phyloP scores from a whole-genome alignment of 2,888 invertebrate genomes.

The Synergus laeviventris region DNA sequence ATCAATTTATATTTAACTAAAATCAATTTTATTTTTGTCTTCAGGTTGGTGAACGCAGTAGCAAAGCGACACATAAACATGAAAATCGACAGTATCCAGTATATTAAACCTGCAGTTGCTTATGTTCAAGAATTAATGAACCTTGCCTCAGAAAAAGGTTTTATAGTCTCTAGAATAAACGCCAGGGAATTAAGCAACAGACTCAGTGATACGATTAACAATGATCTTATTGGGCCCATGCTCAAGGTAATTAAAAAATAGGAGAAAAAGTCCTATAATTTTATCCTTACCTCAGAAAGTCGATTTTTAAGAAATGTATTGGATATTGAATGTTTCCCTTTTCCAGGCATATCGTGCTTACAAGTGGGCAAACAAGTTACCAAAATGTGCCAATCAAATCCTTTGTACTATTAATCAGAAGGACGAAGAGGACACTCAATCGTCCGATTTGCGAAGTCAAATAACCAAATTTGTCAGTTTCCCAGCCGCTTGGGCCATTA shows the following conservation, averaged over 20 bases:
- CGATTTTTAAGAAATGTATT: background rate
- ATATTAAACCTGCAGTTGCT: conserved; percentile 85
- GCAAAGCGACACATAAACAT: conserved; percentile 84
- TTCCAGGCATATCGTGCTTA: conserved; percentile 86
- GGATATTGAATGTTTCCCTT: conserved; percentile 1
- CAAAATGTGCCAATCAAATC: conserved; percentile 87
- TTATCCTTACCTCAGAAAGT: background rate
- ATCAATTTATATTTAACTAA: too few species aligned
- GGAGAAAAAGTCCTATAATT: conserved; percentile 2
- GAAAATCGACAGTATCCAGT: conserved; percentile 84
- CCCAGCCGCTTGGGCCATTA: conserved; percentile 86
- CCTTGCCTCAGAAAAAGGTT: conserved; percentile 84
- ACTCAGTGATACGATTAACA: conserved; percentile 87
- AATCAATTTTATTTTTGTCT: conserved; percentile 29
- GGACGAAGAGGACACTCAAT: conserved; percentile 78
- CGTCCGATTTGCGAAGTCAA: conserved; percentile 80
- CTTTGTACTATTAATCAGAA: conserved; percentile 87
- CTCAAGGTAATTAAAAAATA: conserved; percentile 75
- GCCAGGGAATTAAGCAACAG: conserved; percentile 85
- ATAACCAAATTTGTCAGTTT: conserved; percentile 87
- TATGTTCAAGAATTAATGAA: conserved; percentile 85
- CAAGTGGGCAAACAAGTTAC: conserved; percentile 83
- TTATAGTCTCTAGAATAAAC: conserved; percentile 81
- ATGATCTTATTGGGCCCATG: conserved; percentile 89
- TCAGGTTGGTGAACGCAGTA: conserved; percentile 81